Evolutionary conservation across 2,113 vertebrate species (phyloP).

Genomic region (Melierax canorus): DNA sequence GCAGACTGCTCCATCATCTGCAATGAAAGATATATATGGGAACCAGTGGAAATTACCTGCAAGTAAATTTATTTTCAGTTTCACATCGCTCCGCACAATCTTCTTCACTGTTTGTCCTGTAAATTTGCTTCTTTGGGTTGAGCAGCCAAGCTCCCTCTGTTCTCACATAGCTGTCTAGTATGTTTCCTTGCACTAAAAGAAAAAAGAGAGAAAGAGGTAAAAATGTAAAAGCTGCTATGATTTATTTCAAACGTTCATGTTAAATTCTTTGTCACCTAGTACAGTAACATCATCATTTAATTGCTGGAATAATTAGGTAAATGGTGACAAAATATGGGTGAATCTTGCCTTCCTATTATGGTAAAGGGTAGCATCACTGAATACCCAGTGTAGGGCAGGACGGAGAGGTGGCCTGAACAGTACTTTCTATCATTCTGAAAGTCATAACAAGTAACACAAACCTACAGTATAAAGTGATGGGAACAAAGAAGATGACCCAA

Average conservation of each 20-base stretch:
- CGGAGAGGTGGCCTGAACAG: not conserved
- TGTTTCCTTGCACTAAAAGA: not conserved
- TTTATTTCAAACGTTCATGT: not conserved
- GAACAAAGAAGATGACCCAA: not conserved
- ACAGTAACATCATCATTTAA: not conserved
- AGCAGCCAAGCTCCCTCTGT: slow-evolving; percentile 62
- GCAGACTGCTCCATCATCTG: not conserved
- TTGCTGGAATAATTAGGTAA: not conserved
- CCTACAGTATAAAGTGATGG: not conserved
- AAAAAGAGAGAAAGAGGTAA: not conserved
- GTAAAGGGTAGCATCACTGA: not conserved
- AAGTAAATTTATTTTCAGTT: slow-evolving; percentile 15
- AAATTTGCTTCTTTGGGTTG: slow-evolving; percentile 1
- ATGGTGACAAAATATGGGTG: not conserved
- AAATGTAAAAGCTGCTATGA: not conserved
- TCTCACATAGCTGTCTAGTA: slow-evolving; percentile 41
- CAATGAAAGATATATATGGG: not conserved
- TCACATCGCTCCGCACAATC: slow-evolving; percentile 44
- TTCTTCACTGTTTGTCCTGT: slow-evolving; percentile 31
- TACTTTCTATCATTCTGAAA: not conserved
- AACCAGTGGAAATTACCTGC: slow-evolving; percentile 34
- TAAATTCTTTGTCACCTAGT: not conserved
- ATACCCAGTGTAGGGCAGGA: not conserved
- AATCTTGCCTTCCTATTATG: not conserved
- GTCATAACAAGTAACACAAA: not conserved